Evolutionary conservation across 2,888 invertebrate genomes (phyloP), one percentile per base, ranked within the genome.

Genomic region (Smittia aterrima): DNA sequence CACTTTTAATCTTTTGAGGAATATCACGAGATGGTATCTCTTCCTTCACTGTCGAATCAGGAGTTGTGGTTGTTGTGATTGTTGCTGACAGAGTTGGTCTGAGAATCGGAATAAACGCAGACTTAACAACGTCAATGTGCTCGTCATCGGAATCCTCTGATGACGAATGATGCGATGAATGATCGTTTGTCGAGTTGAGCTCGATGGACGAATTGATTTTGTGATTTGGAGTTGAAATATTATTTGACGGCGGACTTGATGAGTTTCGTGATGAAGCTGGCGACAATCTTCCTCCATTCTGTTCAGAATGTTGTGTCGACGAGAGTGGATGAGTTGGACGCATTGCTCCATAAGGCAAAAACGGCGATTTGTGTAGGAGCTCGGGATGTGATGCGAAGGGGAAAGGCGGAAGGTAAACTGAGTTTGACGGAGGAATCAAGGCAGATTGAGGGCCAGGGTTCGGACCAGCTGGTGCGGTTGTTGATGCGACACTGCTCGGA

Each of bases 101-200:
- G 18, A 81, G 84, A 72, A 89, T 88, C 22, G 90, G 89, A 67
- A 89, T 88, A 81, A 90, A 91, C 1, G 91, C 91, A 0, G 91
- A 91, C 78, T 89, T 89, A 0, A 91, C 91, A 24, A 91, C 91
- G 79, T 90, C 91, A 78, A 90, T 90, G 75, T 88, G 88, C 79
- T 90, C 90, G 75, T 90, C 90, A 66, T 90, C 90, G 0, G 89
- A 89, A 76, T 87, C 87, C 75, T 87, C 88, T 2, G 88, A 86
- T 13, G 81, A 81, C 66, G 83, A 82, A 68, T 84, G 83, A 70
- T 84, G 83, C 76, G 85, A 85, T 0, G 87, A 87, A 25, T 86
- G 86, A 41, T 87, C 88, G 76, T 87, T 85, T 11, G 88, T 87
- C 11, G 89, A 90, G 79, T 87, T 88, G 18, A 86, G 86, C 80